Percentiles rank a stretch among this genome's conserved stretches.
phyloP scores from a whole-genome alignment of 2,113 vertebrate genomes.

The Gobio gobio region DNA sequence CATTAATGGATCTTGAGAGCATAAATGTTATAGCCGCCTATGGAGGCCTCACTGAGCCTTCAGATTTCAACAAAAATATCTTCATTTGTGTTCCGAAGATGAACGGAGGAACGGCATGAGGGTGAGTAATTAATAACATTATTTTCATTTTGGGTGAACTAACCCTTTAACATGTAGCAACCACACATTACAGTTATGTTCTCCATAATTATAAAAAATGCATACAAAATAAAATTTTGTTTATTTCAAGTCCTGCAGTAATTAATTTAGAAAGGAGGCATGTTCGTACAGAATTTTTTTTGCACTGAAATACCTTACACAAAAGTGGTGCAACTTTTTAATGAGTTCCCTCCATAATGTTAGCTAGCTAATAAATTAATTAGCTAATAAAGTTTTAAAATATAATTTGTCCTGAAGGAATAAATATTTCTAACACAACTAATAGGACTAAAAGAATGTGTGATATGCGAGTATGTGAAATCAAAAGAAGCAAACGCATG shows the following conservation, averaged over 20 bases:
- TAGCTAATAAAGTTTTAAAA: not conserved
- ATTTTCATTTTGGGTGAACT: too few relatives aligned
- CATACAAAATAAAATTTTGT: not conserved
- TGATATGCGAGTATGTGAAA: not conserved
- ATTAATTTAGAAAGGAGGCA: not conserved
- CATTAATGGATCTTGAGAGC: too few relatives aligned
- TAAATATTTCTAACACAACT: slow-evolving; percentile 2
- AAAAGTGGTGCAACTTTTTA: not conserved
- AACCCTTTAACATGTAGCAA: not conserved
- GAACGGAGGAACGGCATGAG: too few relatives aligned
- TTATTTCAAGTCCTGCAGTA: not conserved
- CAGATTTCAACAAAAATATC: too few relatives aligned
- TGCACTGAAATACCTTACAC: not conserved
- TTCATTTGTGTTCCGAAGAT: too few relatives aligned
- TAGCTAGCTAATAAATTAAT: slow-evolving; percentile 6
- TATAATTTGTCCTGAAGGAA: not conserved
- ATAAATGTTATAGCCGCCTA: too few relatives aligned
- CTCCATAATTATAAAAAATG: not conserved
- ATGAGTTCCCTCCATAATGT: not conserved
- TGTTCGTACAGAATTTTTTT: not conserved
- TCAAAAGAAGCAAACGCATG: not conserved
- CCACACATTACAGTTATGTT: not conserved
- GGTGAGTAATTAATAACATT: too few relatives aligned
- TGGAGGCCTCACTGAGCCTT: too few relatives aligned
- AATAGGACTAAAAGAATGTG: slow-evolving; percentile 13